Evolutionary conservation across 2,888 invertebrate genomes (phyloP), one percentile per base, ranked within the genome.

Genomic region (Scaptomyza cyrtandrae): DNA sequence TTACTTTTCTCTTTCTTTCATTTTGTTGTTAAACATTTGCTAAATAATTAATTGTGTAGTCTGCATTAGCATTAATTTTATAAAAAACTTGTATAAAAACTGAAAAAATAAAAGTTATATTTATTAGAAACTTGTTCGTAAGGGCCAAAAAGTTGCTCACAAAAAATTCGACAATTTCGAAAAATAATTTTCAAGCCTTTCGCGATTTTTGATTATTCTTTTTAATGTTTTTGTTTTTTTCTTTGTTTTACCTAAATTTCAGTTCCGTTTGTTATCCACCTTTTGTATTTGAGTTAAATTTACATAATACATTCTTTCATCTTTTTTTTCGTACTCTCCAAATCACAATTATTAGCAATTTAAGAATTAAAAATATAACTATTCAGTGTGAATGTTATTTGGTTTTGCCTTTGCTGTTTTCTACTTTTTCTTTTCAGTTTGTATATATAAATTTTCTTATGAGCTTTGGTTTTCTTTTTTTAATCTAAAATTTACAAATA

Each of bases 341-440:
- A 90, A 90, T 90, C 90, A 90, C 89, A 89, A 84, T 89, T 82
- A 90, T 84, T 87, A 83, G 78, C 75, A 86, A 88, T 80, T 88
- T 80, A 86, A 83, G 81, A 88, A 83, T 88, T 41, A 41, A 88
- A 84, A 83, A 83, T 88, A 87, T 78, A 84, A 69, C 88, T 85
- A 86, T 76, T 76, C 70, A 72, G 74, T 88, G 57, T 75, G 68
- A 68, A 69, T 70, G 45, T 55, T n/a, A 45, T 55, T 65, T 55
- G 41, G 48, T 37, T 53, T 52, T 14, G 9, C 27, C 46, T 37
- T 19, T 46, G 59, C 52, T 54, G 46, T 14, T n/a, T 33, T 16
- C 1, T 3, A 31, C 5, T 74, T 61, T 57, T 58, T 6, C 6
- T 35, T 35, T 49, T 66, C 54, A 52, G 49, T 27, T 54, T 71